Base-by-base conservation (phyloP, 2,888 invertebrate species). In the Tetramorium bicarinatum region DNA sequence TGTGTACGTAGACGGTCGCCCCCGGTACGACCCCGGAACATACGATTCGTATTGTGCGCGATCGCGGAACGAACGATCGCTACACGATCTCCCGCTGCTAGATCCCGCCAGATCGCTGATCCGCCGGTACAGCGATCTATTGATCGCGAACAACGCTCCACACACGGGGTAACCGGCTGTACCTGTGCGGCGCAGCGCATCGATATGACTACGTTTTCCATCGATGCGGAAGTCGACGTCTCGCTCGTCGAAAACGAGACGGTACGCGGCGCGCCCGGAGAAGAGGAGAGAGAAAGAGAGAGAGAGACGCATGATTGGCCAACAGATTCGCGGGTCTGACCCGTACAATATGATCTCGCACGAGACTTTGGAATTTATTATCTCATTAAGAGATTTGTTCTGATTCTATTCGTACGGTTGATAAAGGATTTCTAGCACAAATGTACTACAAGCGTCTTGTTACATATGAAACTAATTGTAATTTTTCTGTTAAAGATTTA, bases 11-110 rank as follows among this genome's bases (percentile, higher is more conserved):
- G 90, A 90, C 85, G 84, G 89, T 89, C 90, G 90, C 88, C 89
- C 89, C 87, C 84, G 88, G 92, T 89, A 91, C 91, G 91, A 91
- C 91, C 92, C 91, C 91, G 92, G 90, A 91, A 93, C 90, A 91
- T 92, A 90, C 91, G 91, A 92, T 91, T 91, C 88, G 90, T 89
- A 91, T 91, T 91, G 90, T 90, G 87, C 91, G 89, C 87, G 91
- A 92, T 92, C 92, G 91, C 91, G 91, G 93, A 93, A 93, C 93
- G 92, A 93, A 93, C 91, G 92, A 93, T 93, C 93, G 89, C 92
- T 92, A 93, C 93, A 93, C 92, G 93, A 93, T 93, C 92, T 93
- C 93, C 93, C 91, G 93, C 93, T 93, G 93, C 92, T 93, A 93
- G 93, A 93, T 93, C 93, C 79, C 59, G 91, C 89, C 88, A 90